These are phyloP conservation scores for Enteromius anoplus DNA, from an alignment of 2,797 vertebrate species.

Conservation along the genomic window DNA sequence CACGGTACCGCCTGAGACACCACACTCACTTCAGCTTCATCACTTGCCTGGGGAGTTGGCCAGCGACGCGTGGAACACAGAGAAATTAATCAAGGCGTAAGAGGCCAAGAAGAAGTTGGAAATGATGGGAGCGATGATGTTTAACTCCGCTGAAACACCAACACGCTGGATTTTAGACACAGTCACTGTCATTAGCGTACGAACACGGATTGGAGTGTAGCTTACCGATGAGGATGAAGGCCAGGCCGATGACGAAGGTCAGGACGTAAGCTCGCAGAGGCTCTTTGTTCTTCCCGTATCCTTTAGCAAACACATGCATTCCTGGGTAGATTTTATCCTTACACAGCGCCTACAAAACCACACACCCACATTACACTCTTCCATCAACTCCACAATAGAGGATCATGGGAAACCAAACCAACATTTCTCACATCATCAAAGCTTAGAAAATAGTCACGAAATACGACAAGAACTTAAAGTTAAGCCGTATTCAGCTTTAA, in stretches of 20 bases:
- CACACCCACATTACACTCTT: not conserved
- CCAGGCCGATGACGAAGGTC: constrained; percentile 93
- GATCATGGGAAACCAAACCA: no score
- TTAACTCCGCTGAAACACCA: constrained; percentile 83
- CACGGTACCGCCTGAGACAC: not conserved
- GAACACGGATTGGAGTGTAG: constrained; percentile 3
- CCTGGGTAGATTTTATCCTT: constrained; percentile 98
- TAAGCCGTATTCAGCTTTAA: no score
- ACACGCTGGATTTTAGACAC: not conserved
- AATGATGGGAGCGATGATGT: constrained; percentile 96
- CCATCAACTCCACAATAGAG: not conserved
- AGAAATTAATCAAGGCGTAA: constrained; percentile 97
- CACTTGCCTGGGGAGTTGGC: constrained; percentile 93
- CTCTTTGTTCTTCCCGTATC: constrained; percentile 97
- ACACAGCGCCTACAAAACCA: constrained; percentile 84
- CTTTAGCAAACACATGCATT: constrained; percentile 91
- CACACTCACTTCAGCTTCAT: not conserved
- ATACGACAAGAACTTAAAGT: no score
- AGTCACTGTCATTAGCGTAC: not conserved
- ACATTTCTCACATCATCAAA: no score
- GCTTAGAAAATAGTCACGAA: no score
- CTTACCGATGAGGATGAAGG: constrained; percentile 95
- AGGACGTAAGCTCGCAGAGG: constrained; percentile 93
- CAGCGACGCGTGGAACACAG: constrained; percentile 94
- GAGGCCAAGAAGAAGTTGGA: constrained; percentile 98